phyloP scores from a whole-genome alignment of 2,113 vertebrate genomes.

The Urocolius indicus region DNA sequence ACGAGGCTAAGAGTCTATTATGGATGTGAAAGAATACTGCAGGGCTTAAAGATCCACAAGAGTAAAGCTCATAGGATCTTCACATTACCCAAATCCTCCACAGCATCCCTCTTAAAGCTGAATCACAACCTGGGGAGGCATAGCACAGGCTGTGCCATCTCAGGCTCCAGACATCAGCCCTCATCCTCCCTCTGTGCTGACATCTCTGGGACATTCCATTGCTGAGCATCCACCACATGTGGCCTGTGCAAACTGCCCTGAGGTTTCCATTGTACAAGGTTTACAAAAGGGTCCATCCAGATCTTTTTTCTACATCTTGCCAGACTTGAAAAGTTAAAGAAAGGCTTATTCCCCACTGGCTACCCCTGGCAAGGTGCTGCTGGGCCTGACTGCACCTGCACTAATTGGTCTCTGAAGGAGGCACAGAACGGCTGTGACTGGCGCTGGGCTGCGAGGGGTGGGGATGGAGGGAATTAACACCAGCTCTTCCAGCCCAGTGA shows the following conservation, averaged over 20 bases:
- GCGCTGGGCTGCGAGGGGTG: neutral
- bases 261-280: neutral
- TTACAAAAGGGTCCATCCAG: neutral
- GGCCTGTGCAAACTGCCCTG: neutral
- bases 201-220: fast-evolving
- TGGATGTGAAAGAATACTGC: neutral
- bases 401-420: slow-evolving; percentile 85
- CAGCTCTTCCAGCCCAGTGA: slow-evolving; percentile 20
- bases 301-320: neutral
- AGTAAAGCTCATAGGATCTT: neutral
- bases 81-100: too few relatives aligned
- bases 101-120: neutral
- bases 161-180: neutral
- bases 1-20: neutral
- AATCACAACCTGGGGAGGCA: neutral
- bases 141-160: neutral
- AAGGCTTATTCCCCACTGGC: neutral
- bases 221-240: fast-evolving
- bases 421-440: neutral
- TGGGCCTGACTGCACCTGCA: slow-evolving; percentile 69
- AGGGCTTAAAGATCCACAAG: neutral
- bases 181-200: neutral
- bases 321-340: neutral
- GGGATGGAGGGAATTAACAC: slow-evolving; percentile 26
- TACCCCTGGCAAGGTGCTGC: slow-evolving; percentile 75